Base-by-base conservation (phyloP, 2,888 invertebrate species). In the Ecliptopera silaceata region DNA sequence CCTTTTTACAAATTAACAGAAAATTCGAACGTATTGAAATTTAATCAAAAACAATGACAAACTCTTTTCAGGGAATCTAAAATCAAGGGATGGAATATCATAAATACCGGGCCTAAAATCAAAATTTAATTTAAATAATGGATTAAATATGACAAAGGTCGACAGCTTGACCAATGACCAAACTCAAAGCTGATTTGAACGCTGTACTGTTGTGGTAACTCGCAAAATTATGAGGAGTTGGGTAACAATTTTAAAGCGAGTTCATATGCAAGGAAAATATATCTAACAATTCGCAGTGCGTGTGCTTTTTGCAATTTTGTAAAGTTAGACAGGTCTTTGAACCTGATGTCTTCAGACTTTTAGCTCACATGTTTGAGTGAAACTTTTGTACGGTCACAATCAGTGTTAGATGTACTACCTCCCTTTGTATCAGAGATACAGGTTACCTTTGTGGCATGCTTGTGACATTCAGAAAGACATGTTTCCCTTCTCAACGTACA, bases 141-240 rank as follows among this genome's bases (percentile, higher is more conserved):
- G 50, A 41, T 56, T 45, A 18, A 56, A 49, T 44, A 56, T 56
- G 44, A 50, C 45, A 41, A 41, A 26, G 56, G 56, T 41, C 26
- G 56, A 46, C 56, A 56, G 56, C 10, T 45, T 20, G 38, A 34
- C 17, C 55, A 55, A 5, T 34, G 12, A 12, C 34, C 15, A 36
- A 34, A 4, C 8, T 36, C 6, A 15, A 36, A 15, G 10, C 36
- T 36, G 36, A 36, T 36, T 36, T 36, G 2, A 36, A 10, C 36
- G 8, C 26, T 15, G 36, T 2, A 10, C 55, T 32, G n/a, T n/a
- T n/a, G n/a, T n/a, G n/a, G n/a, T n/a, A n/a, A n/a, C 32, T 22
- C 34, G 38, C 39, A 39, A 15, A 18, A 10, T 39, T 39, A 48
- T 39, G 15, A 39, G n/a, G 17, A 29, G 11, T 26, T 12, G 15